phyloP scores from a whole-genome alignment of 2,113 vertebrate genomes.

The Cololabis saira region DNA sequence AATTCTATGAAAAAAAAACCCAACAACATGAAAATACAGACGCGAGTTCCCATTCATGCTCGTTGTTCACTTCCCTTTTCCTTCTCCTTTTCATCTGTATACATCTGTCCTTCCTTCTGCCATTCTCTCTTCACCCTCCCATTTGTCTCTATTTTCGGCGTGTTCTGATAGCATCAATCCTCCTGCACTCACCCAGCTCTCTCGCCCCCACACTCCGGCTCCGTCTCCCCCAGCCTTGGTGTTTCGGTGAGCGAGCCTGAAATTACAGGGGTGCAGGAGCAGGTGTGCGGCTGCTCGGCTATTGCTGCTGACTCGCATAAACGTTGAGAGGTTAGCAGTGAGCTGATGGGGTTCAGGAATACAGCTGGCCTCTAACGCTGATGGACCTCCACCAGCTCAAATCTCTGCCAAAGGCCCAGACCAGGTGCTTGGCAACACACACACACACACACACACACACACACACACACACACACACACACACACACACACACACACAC shows the following conservation, averaged over 20 bases:
- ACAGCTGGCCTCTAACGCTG: constrained; percentile 68
- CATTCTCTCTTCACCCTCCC: constrained; percentile 21
- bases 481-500: constrained; percentile 26
- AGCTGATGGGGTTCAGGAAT: constrained; percentile 62
- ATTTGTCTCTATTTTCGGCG: constrained; percentile 32
- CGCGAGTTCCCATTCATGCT: not conserved
- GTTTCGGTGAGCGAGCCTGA: constrained; percentile 18
- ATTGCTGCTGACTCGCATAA: constrained; percentile 70
- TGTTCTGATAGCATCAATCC: constrained; percentile 24
- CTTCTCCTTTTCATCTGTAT: constrained; percentile 10
- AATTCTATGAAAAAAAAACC: too few species aligned
- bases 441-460: constrained; percentile 1
- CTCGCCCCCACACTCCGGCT: not conserved
- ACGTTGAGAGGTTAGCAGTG: constrained; percentile 55
- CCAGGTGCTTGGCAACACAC: constrained; percentile 56
- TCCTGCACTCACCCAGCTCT: not conserved
- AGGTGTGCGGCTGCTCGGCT: constrained; percentile 61
- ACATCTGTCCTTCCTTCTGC: constrained; percentile 18
- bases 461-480: constrained; percentile 16
- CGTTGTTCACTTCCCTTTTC: not conserved
- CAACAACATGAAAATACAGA: constrained; percentile 24
- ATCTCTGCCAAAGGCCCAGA: constrained; percentile 51
- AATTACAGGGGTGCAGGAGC: constrained; percentile 41
- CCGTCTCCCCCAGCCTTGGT: not conserved
- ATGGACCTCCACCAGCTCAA: constrained; percentile 64